Base-by-base conservation (phyloP, 2,888 invertebrate species). In the Lysandra bellargus region DNA sequence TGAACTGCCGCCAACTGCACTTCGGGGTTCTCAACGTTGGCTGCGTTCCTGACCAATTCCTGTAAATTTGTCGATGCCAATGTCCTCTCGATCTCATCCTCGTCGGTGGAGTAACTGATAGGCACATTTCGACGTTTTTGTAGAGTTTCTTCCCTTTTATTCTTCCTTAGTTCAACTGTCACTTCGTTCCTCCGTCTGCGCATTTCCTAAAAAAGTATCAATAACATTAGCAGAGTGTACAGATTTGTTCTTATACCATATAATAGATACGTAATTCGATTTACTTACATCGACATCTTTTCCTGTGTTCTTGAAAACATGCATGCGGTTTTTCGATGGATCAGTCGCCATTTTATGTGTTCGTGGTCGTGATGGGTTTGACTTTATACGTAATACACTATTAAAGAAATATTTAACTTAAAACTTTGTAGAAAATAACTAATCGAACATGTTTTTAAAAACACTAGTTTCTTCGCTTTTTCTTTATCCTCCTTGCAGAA, bases 301-400 rank as follows among this genome's bases (percentile, higher is more conserved):
- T 90, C 99, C 99, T 96, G 98, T 98, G 96, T 99, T 99, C 97
- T 99, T 99, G 95, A 98, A 99, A 92, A 97, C 97, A 95, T 97
- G 97, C 96, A 98, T 97, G 95, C 98, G 97, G 96, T 97, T 97
- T 96, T 97, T 97, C 95, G 95, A 95, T 94, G 95, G 96, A 93
- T 96, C 96, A 92, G 96, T 96, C 96, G 96, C 96, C 97, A 97
- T 97, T 96, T 96, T 97, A 93, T 89, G 88, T 90, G 89, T 86
- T 91, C 86, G 87, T 88, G 88, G 88, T 88, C 87, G 83, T 84
- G 84, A 81, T 84, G 83, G 82, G 86, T 86, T 86, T 86, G 87
- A 84, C 82, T 82, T 83, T 84, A 86, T 87, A 90, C 88, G 90
- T 89, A 89, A 89, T 90, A 90, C 89, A 91, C 92, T 89, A 90